phyloP scores from a whole-genome alignment of 2,888 invertebrate genomes.

The Sympetrum striolatum region DNA sequence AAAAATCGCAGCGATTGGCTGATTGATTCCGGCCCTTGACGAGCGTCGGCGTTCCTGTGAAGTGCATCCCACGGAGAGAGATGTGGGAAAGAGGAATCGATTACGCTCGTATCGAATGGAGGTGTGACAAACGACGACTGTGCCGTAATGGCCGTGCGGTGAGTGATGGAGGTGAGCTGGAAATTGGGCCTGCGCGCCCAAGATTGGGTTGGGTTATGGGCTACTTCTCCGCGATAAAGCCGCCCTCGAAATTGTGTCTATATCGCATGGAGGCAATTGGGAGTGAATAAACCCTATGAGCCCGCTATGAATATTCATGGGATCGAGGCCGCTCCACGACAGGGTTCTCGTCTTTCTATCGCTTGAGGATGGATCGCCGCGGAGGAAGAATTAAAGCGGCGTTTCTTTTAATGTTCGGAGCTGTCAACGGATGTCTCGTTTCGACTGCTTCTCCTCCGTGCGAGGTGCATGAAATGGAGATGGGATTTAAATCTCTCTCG shows the following conservation, averaged over 20 bases:
- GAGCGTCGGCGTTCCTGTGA: background rate
- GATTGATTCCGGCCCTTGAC: background rate
- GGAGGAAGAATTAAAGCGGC: background rate
- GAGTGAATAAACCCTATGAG: background rate
- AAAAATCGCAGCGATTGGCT: background rate
- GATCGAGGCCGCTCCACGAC: background rate
- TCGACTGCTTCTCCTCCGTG: background rate
- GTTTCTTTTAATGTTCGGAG: background rate
- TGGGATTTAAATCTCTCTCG: too few relatives aligned
- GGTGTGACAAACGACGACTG: background rate
- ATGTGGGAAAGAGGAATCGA: background rate
- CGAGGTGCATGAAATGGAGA: too few relatives aligned
- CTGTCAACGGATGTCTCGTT: background rate
- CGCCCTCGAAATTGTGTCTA: background rate
- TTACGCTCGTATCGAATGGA: background rate
- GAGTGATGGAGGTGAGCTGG: background rate
- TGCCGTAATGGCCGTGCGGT: background rate
- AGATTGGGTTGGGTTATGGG: background rate
- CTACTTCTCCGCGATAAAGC: background rate
- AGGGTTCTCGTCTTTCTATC: background rate
- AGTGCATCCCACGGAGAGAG: background rate
- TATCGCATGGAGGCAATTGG: background rate
- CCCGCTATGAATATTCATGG: background rate
- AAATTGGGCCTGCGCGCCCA: background rate
- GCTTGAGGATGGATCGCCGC: background rate